Percentiles rank a stretch among this genome's conserved stretches.
phyloP scores from a whole-genome alignment of 2,797 vertebrate species.

The Salarias fasciatus region DNA sequence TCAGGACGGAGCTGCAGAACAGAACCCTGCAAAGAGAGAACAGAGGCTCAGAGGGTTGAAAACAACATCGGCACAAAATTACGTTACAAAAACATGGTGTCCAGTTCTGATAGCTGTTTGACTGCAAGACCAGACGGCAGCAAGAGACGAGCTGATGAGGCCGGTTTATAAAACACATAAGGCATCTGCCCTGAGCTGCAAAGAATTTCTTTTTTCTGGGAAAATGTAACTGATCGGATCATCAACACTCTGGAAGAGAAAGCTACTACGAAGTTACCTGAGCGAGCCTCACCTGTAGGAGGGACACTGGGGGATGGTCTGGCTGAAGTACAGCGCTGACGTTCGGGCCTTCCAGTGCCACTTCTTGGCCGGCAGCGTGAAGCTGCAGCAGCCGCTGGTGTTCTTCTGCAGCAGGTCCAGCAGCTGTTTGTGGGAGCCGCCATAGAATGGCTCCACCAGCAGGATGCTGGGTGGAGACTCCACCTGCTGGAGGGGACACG shows the following conservation, averaged over 20 bases:
- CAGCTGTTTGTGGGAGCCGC: constrained; percentile 95
- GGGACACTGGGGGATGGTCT: constrained; percentile 82
- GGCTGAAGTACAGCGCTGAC: constrained; percentile 90
- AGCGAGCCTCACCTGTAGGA: constrained; percentile 85
- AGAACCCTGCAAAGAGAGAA: constrained; percentile 83
- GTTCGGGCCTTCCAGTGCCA: constrained; percentile 97
- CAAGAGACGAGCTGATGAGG: too few species aligned
- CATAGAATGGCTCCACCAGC: constrained; percentile 92
- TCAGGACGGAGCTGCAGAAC: constrained; percentile 95
- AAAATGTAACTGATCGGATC: too few species aligned
- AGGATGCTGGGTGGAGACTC: constrained; percentile 66
- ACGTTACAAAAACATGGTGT: too few species aligned
- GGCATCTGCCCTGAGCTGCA: too few species aligned
- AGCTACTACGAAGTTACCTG: too few species aligned
- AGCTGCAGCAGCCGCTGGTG: constrained; percentile 78
- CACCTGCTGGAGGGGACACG: constrained; percentile 23
- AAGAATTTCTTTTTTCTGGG: too few species aligned
- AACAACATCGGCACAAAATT: too few species aligned
- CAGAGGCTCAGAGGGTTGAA: background rate
- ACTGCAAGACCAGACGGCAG: too few species aligned
- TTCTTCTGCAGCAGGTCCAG: constrained; percentile 88
- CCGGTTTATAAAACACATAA: too few species aligned
- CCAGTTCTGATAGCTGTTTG: too few species aligned
- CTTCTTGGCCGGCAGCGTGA: constrained; percentile 92
- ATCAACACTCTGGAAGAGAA: too few species aligned